phyloP scores from a whole-genome alignment of 2,888 invertebrate genomes.

The Himalopsyche anomala region DNA sequence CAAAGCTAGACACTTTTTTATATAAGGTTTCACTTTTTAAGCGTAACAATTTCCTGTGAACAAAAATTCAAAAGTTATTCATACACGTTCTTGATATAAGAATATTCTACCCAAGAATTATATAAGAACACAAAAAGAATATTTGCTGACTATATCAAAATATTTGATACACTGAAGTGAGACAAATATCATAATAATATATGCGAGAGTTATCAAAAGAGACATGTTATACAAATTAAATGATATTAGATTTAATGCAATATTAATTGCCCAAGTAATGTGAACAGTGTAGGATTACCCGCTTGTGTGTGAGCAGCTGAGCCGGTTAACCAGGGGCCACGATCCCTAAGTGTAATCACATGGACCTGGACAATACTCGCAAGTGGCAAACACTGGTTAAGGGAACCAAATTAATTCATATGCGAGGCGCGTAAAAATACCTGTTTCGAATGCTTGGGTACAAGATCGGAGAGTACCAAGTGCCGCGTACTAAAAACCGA shows the following conservation, averaged over 20 bases:
- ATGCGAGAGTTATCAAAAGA: too few relatives aligned
- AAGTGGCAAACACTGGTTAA: conserved; percentile 44
- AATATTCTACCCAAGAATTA: too few relatives aligned
- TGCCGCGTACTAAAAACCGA: neutral
- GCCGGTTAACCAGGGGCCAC: conserved; percentile 11
- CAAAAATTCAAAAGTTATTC: too few relatives aligned
- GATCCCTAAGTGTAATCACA: conserved; percentile 15
- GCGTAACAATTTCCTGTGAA: too few relatives aligned
- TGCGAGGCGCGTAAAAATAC: conserved; percentile 40
- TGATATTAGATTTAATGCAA: neutral
- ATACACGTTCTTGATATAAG: too few relatives aligned
- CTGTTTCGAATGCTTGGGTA: conserved; percentile 12
- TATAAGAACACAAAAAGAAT: too few relatives aligned
- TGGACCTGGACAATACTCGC: neutral
- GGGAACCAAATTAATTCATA: conserved; percentile 39
- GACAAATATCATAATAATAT: too few relatives aligned
- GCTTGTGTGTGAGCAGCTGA: neutral
- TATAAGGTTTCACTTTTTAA: too few relatives aligned
- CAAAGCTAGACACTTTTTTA: too few relatives aligned
- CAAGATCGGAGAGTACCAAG: conserved; percentile 6
- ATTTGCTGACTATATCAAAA: too few relatives aligned
- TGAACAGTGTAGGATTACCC: neutral
- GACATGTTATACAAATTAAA: too few relatives aligned
- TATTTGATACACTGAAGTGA: too few relatives aligned
- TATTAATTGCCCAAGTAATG: neutral